Percentiles rank a stretch among this genome's conserved stretches.
Evolutionary conservation across 1,140 invertebrate species (phyloP).

Genomic region (Sinella curviseta): DNA sequence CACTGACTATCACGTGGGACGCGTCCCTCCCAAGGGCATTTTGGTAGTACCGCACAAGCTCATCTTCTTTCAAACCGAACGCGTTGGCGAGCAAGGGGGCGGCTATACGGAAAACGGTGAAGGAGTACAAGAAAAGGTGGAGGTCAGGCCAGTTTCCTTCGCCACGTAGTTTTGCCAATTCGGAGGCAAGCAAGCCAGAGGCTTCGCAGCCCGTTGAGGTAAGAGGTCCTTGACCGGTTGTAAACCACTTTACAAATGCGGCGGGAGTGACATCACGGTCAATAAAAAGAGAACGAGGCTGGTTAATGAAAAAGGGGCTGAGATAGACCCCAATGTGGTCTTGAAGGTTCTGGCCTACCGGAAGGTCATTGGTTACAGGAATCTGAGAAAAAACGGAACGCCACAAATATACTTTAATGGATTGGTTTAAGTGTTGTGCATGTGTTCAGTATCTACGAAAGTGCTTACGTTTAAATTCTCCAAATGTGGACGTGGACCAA

Average conservation of each 20-base stretch:
- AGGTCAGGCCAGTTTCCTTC: constrained; percentile 51
- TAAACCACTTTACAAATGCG: constrained; percentile 25
- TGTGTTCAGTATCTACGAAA: neutral
- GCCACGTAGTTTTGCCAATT: constrained; percentile 26
- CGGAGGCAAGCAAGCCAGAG: constrained; percentile 15
- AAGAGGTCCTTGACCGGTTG: constrained; percentile 34
- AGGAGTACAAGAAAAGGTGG: constrained; percentile 38
- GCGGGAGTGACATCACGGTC: constrained; percentile 36
- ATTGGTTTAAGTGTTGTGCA: constrained; percentile 1
- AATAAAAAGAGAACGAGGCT: constrained; percentile 14
- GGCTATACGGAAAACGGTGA: neutral
- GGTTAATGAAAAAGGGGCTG: constrained; percentile 36
- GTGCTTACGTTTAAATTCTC: constrained; percentile 41
- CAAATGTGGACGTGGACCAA: constrained; percentile 55
- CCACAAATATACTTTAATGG: constrained; percentile 23
- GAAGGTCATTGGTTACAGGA: constrained; percentile 35
- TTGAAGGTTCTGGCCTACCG: constrained; percentile 51
- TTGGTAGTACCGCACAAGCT: neutral
- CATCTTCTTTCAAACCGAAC: neutral
- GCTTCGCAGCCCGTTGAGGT: constrained; percentile 27
- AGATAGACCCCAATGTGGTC: constrained; percentile 52
- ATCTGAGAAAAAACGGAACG: too few relatives aligned
- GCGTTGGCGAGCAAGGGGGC: neutral
- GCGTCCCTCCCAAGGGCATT: neutral
- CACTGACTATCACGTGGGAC: neutral